Evolutionary conservation across 2,113 vertebrate species (phyloP).

Genomic region (Centropus bengalensis): DNA sequence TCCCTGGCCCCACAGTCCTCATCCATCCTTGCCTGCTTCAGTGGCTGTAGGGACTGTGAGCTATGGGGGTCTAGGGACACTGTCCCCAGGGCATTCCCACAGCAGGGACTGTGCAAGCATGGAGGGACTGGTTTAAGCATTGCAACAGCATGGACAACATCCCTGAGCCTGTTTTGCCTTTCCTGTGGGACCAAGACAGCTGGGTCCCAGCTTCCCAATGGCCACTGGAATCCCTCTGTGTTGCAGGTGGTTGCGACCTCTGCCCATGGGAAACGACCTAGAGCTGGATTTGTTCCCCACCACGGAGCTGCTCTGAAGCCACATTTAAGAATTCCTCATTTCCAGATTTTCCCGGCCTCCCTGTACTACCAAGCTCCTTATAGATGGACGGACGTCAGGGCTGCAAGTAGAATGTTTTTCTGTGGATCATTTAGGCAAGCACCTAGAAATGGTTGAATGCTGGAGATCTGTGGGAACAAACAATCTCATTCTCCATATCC

Average conservation of each 20-base stretch:
- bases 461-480: neutral
- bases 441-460: neutral
- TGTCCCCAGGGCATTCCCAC: neutral
- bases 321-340: neutral
- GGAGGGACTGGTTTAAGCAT: neutral
- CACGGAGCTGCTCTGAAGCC: neutral
- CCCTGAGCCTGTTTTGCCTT: neutral
- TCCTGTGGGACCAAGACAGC: accelerated
- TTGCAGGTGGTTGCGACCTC: neutral
- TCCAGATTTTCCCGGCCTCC: neutral
- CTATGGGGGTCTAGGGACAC: too few relatives aligned
- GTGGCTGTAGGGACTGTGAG: neutral
- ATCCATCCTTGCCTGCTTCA: neutral
- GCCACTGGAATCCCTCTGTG: too few relatives aligned
- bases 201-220: neutral
- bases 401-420: neutral
- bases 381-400: neutral
- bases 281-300: neutral
- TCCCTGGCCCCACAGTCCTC: neutral
- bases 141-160: neutral
- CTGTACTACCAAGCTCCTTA: neutral
- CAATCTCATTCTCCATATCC: neutral
- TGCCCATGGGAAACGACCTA: neutral
- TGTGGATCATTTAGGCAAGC: neutral
- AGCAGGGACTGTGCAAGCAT: neutral